These are phyloP conservation scores for Sclerodermus sp. DNA, from an alignment of 2,888 invertebrate species.

Conservation along the genomic window DNA sequence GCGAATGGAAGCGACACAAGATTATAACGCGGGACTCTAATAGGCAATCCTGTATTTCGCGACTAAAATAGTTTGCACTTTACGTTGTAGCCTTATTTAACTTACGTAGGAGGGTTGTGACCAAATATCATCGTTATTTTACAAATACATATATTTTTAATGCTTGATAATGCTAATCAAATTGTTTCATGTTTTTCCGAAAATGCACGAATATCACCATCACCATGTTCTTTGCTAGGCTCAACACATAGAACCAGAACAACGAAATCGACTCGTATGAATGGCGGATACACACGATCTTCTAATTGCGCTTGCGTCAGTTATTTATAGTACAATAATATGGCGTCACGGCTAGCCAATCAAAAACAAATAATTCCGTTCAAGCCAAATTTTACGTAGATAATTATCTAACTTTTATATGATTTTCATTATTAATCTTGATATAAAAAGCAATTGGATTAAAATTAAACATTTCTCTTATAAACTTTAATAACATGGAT, in stretches of 20 bases:
- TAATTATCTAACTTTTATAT: too few relatives aligned
- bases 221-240: constrained; percentile 43
- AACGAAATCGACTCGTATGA: constrained; percentile 53
- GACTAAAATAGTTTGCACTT: constrained; percentile 43
- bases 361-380: background rate
- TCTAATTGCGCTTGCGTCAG: constrained; percentile 38
- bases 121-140: constrained; percentile 45
- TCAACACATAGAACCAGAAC: constrained; percentile 38
- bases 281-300: constrained; percentile 50
- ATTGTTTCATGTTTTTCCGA: constrained; percentile 44
- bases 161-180: constrained; percentile 38
- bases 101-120: constrained; percentile 46
- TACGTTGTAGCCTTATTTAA: constrained; percentile 22
- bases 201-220: constrained; percentile 37
- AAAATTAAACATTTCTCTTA: too few relatives aligned
- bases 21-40: constrained; percentile 26
- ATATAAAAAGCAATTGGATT: too few relatives aligned
- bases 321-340: constrained; percentile 44
- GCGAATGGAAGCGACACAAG: constrained; percentile 5
- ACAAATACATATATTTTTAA: constrained; percentile 24
- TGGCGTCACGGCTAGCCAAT: constrained; percentile 50
- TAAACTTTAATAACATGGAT: too few relatives aligned
- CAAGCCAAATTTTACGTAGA: too few relatives aligned
- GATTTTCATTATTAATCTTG: too few relatives aligned
- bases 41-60: constrained; percentile 36